These are phyloP conservation scores for Hirudinaria manillensis DNA, from an alignment of 2,888 invertebrate species.

Conservation along the genomic window DNA sequence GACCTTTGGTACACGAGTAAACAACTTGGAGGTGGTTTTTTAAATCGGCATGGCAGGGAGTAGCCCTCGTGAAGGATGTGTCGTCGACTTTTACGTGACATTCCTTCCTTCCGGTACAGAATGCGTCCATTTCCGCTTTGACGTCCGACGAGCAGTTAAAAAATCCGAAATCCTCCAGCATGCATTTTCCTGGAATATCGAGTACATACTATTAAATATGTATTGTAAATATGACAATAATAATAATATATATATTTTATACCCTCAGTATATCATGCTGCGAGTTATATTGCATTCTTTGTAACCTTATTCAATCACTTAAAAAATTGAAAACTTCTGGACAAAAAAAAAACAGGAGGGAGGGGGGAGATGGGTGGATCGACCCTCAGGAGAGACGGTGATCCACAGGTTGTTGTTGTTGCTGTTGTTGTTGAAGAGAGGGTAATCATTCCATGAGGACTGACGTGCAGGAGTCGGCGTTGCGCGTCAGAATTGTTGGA, in stretches of 20 bases:
- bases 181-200: conserved; percentile 30
- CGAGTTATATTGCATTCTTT: not conserved
- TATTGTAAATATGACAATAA: not conserved
- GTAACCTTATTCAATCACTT: too few species aligned
- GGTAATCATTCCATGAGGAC: not conserved
- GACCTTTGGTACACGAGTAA: conserved; percentile 31
- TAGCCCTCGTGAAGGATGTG: conserved; percentile 30
- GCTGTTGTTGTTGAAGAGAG: not conserved
- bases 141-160: conserved; percentile 34
- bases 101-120: conserved; percentile 32
- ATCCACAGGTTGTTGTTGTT: not conserved
- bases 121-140: conserved; percentile 31
- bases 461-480: too few species aligned
- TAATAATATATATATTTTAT: not conserved
- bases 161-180: conserved; percentile 32
- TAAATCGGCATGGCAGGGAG: conserved; percentile 30
- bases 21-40: conserved; percentile 28
- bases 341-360: too few species aligned
- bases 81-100: conserved; percentile 36
- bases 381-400: not conserved
- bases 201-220: not conserved
- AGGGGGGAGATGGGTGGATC: too few species aligned
- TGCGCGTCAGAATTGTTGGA: not conserved
- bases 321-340: too few species aligned
- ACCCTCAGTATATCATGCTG: not conserved